phyloP scores from a whole-genome alignment of 2,797 vertebrate genomes.

The Siniperca obscura region DNA sequence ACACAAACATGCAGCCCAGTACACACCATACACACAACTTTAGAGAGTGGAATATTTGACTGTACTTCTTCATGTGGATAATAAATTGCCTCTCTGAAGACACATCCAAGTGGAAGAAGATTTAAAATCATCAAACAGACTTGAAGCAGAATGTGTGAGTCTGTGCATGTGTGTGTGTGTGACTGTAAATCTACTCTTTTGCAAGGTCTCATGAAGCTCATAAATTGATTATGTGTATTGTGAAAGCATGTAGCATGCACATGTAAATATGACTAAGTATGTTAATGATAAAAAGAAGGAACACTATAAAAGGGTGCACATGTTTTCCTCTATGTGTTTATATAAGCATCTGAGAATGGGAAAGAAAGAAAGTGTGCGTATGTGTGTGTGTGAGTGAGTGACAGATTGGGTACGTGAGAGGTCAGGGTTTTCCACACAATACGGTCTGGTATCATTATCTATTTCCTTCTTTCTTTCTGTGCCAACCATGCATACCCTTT shows the following conservation, averaged over 20 bases:
- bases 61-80: slow-evolving; percentile 30
- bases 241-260: slow-evolving; percentile 9
- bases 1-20: slow-evolving; percentile 1
- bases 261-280: slow-evolving; percentile 22
- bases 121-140: slow-evolving; percentile 36
- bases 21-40: slow-evolving; percentile 4
- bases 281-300: slow-evolving; percentile 34
- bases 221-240: not conserved
- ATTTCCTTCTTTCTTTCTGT: slow-evolving; percentile 70
- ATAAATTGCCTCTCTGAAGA: slow-evolving; percentile 40
- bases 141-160: slow-evolving; percentile 17
- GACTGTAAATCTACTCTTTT: slow-evolving; percentile 28
- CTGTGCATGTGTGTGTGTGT: not conserved
- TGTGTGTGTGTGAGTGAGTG: slow-evolving; percentile 42
- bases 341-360: slow-evolving; percentile 12
- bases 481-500: slow-evolving; percentile 75
- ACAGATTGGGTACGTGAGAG: slow-evolving; percentile 66
- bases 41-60: slow-evolving; percentile 24
- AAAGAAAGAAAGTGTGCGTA: slow-evolving; percentile 29
- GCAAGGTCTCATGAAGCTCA: not conserved
- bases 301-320: slow-evolving; percentile 14
- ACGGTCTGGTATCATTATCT: slow-evolving; percentile 70
- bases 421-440: slow-evolving; percentile 79
- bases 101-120: slow-evolving; percentile 38
- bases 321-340: slow-evolving; percentile 32